phyloP scores from a whole-genome alignment of 2,888 invertebrate genomes.

The Lasius fuliginosus region DNA sequence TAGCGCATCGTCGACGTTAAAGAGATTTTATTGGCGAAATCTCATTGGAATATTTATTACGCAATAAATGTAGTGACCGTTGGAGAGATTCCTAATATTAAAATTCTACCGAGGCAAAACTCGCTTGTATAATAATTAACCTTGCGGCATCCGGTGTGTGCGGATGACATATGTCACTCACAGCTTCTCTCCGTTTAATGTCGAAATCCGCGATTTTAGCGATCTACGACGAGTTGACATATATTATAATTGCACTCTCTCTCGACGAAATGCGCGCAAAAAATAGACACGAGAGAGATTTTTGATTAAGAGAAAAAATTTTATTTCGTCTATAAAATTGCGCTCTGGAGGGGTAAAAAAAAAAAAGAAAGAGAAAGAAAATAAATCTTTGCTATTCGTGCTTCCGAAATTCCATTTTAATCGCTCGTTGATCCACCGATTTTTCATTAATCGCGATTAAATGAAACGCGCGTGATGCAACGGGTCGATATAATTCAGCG shows the following conservation, averaged over 20 bases:
- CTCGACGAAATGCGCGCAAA: background rate
- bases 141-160: background rate
- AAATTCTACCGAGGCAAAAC: slow-evolving; percentile 5
- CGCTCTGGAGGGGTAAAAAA: background rate
- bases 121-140: background rate
- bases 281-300: background rate
- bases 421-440: background rate
- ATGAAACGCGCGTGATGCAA: slow-evolving; percentile 11
- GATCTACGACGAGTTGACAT: background rate
- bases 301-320: background rate
- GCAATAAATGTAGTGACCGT: background rate
- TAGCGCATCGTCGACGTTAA: background rate
- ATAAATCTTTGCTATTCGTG: background rate
- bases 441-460: slow-evolving; percentile 6
- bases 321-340: background rate
- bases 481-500: slow-evolving; percentile 30
- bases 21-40: background rate
- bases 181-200: background rate
- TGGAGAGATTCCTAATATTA: background rate
- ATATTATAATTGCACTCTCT: background rate
- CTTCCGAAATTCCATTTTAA: background rate
- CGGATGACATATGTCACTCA: background rate
- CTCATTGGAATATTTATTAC: slow-evolving; percentile 27
- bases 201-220: background rate
- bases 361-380: background rate